Conservation (phyloP, 2,797 vertebrate genomes). For the Bradypus variegatus region DNA sequence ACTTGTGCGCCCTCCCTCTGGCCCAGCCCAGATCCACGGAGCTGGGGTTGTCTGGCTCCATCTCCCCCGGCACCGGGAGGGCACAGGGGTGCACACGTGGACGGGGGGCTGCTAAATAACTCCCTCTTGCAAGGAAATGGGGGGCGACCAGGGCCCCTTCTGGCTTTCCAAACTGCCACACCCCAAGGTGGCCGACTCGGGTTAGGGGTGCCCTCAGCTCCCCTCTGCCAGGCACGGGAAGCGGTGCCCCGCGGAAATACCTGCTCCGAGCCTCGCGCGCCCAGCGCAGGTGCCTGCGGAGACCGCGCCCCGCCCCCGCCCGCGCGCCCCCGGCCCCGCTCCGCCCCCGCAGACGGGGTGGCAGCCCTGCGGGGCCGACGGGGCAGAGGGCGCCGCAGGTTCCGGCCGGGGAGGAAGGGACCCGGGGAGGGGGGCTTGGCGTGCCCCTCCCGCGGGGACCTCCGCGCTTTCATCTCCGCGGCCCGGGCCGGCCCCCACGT, state of each 20-base stretch:
- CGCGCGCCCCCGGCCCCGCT: neutral
- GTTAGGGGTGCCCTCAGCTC: neutral
- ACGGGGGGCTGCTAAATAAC: neutral
- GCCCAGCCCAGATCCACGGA: neutral
- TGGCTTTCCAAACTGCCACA: neutral
- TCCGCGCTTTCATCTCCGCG: conserved; percentile 60
- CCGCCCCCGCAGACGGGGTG: conserved; percentile 30
- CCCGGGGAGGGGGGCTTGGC: neutral
- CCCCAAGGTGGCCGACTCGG: neutral
- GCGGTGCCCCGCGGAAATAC: neutral
- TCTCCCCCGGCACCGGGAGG: neutral
- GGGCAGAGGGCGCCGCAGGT: conserved; percentile 54
- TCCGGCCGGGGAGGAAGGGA: conserved; percentile 41
- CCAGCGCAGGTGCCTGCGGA: conserved; percentile 39
- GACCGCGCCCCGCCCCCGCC: neutral
- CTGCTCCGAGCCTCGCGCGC: neutral
- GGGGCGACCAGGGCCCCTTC: neutral
- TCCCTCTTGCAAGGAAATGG: conserved; percentile 5
- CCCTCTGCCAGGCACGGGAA: neutral
- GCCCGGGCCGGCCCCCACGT: conserved; percentile 57
- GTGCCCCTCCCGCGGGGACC: conserved; percentile 11
- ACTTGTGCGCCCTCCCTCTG: neutral
- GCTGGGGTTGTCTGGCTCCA: neutral
- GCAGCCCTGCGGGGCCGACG: neutral
- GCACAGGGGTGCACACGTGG: neutral